A percentile compares a stretch with the other conserved stretches of the same genome.
These are phyloP conservation scores for Carlito syrichta DNA, from an alignment of 2,113 vertebrate genomes.

Conservation along the genomic window DNA sequence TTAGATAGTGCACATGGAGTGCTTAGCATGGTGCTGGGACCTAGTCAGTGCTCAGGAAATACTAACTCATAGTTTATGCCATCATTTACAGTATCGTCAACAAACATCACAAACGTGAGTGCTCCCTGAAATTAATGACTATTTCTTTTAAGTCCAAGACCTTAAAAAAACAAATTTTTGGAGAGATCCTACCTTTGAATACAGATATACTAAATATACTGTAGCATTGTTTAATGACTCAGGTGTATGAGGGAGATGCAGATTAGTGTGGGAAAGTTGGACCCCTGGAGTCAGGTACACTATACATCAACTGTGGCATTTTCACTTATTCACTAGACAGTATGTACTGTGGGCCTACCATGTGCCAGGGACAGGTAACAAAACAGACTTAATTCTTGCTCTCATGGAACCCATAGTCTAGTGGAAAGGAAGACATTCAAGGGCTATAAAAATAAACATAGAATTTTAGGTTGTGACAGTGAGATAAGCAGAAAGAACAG, in stretches of 20 bases:
- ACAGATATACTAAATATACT: background rate
- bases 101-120: background rate
- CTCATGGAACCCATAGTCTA: background rate
- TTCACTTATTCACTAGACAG: background rate
- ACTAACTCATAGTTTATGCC: background rate
- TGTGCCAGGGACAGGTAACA: background rate
- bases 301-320: background rate
- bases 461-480: background rate
- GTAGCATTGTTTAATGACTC: background rate
- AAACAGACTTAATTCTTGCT: background rate
- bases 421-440: background rate
- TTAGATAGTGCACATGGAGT: background rate
- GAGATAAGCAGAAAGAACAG: background rate
- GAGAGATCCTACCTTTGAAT: background rate
- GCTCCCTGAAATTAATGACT: background rate
- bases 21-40: background rate
- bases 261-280: background rate
- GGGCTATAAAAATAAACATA: background rate
- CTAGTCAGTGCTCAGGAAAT: background rate
- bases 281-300: background rate
- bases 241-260: background rate
- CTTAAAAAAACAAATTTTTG: background rate
- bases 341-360: background rate
- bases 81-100: background rate
- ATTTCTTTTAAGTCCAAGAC: background rate